A percentile compares a stretch with the other conserved stretches of the same genome.
phyloP scores from a whole-genome alignment of 2,113 vertebrate genomes.

The Poeciliopsis retropinna region DNA sequence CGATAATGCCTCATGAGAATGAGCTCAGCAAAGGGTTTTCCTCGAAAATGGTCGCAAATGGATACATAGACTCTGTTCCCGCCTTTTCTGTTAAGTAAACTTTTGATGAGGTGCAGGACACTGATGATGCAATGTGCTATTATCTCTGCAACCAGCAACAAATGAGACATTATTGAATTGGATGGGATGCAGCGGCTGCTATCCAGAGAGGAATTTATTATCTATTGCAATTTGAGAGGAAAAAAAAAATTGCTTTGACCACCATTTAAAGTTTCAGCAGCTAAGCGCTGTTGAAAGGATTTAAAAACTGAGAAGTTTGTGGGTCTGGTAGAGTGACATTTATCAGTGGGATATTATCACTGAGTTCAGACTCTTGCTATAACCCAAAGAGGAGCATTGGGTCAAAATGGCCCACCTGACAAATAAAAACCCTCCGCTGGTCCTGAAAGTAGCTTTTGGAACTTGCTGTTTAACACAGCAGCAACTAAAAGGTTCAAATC shows the following conservation, averaged over 20 bases:
- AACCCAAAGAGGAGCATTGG: background rate
- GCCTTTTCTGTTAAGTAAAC: constrained; percentile 6
- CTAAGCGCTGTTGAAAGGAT: too few species aligned
- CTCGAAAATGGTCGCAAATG: constrained; percentile 12
- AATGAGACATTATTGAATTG: background rate
- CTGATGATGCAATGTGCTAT: background rate
- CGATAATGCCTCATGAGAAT: background rate
- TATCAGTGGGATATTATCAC: background rate
- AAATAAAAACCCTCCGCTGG: background rate
- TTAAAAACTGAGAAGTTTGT: background rate
- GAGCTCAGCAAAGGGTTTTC: background rate
- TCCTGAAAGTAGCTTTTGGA: background rate
- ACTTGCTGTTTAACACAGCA: background rate
- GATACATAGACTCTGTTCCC: constrained; percentile 57
- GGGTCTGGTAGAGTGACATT: background rate
- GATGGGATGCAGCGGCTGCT: background rate
- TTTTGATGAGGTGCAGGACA: background rate
- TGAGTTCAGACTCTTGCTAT: background rate
- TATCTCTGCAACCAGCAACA: background rate
- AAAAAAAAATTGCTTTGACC: background rate
- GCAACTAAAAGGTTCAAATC: background rate
- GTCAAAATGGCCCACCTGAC: background rate
- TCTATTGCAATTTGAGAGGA: background rate
- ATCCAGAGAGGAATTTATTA: background rate
- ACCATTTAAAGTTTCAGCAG: background rate